A percentile compares a stretch with the other conserved stretches of the same genome.
Evolutionary conservation across 1,140 invertebrate genomes (phyloP).

Genomic region (Ceratina japonica): DNA sequence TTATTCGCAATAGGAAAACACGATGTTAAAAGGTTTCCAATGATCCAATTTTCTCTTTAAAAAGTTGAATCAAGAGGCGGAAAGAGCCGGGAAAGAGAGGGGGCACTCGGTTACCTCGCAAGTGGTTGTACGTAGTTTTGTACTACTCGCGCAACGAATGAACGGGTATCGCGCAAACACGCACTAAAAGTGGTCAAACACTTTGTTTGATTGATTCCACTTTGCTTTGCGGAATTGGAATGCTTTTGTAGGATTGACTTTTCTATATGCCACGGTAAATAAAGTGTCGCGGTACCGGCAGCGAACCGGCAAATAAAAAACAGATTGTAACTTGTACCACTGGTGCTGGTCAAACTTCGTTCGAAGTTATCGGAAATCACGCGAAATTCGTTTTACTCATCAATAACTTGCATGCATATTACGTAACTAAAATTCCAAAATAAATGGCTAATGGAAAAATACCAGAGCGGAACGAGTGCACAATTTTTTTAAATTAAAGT

Average conservation of each 20-base stretch:
- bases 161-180: neutral
- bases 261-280: neutral
- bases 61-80: neutral
- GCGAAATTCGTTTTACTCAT: too few species aligned
- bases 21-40: neutral
- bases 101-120: constrained; percentile 4
- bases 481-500: too few species aligned
- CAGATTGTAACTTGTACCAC: neutral
- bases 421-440: too few species aligned
- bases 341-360: too few species aligned
- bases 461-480: too few species aligned
- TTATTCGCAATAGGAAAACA: neutral
- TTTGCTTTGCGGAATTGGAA: constrained; percentile 1
- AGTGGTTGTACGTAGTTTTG: constrained; percentile 6
- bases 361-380: too few species aligned
- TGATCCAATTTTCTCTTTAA: neutral
- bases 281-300: neutral
- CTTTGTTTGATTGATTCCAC: neutral
- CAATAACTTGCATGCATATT: too few species aligned
- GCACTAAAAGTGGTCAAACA: neutral
- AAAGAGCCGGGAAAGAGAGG: too few species aligned
- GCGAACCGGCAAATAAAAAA: neutral
- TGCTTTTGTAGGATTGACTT: neutral
- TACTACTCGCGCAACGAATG: neutral
- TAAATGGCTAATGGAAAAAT: too few species aligned